Evolutionary conservation across 1,140 invertebrate species (phyloP), one percentile per base, ranked within the genome.

Genomic region (Heliconius melpomene): DNA sequence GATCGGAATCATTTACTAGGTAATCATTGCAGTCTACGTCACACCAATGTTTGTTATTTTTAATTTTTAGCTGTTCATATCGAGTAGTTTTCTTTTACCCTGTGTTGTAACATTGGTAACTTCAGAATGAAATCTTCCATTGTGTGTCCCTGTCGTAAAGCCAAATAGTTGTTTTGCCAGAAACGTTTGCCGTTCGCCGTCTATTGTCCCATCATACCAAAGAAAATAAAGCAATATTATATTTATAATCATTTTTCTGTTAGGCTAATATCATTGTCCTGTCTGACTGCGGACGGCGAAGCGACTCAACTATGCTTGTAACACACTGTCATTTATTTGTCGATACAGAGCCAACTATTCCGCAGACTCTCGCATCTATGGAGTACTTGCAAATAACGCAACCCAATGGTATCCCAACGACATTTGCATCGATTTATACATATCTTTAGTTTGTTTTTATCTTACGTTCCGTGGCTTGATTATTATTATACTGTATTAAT

Each of bases 1-100:
- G 93, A 95, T 95, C 94, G 94, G 94, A 94, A 94, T 94, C 94
- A 95, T 95, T 92, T 94, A 92, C 91, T 94, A 94, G 93, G 94
- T 95, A 95, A 95, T 91, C 90, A 91, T 90, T 89, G 85, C 86
- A 88, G 88, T 89, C 85, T 88, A 87, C 84, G 60, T 66, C 87
- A 90, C 85, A 85, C 87, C 80, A 88, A 81, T 79, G 83, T 86
- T 86, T 80, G 78, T 88, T 87, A 84, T 87, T 90, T 46, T 88
- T 89, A 82, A 81, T 88, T 86, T 88, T 85, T 94, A 91, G 90
- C 84, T 88, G 89, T 92, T 86, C 86, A 87, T 85, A 85, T 83
- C 75, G 83, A 88, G 90, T 93, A 92, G 91, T 89, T 78, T 89
- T 87, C 84, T 82, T 74, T 77, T 70, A 78, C 86, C 88, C 83